These are phyloP conservation scores for Adineta ricciae DNA, from an alignment of 2,888 invertebrate species.

Conservation along the genomic window DNA sequence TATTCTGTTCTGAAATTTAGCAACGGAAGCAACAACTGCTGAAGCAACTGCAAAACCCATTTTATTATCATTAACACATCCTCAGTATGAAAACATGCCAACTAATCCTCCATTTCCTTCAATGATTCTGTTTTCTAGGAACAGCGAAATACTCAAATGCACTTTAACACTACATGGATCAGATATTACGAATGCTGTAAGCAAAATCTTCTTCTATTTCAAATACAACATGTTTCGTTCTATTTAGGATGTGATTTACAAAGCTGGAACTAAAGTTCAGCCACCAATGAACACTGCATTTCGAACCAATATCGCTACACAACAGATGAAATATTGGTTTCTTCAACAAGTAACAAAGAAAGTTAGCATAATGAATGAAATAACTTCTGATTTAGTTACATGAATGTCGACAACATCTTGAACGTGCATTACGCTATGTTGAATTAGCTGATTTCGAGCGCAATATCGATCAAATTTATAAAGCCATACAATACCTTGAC, in stretches of 20 bases:
- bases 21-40: not conserved
- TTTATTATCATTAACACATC: not conserved
- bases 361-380: too few relatives aligned
- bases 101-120: too few relatives aligned
- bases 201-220: not conserved
- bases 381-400: not conserved
- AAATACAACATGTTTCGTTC: too few relatives aligned
- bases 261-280: not conserved
- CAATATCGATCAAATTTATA: not conserved
- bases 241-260: not conserved
- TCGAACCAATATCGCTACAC: not conserved
- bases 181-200: not conserved
- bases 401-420: not conserved
- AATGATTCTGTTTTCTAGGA: not conserved
- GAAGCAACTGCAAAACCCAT: not conserved
- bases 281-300: not conserved
- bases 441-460: not conserved
- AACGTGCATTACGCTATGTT: not conserved
- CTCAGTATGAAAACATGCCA: not conserved
- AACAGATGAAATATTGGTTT: slow-evolving; percentile 4
- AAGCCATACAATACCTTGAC: not conserved
- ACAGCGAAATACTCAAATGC: not conserved
- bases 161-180: not conserved
- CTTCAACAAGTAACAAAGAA: not conserved
- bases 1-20: not conserved